Percentiles rank a stretch among this genome's conserved stretches.
Conservation (phyloP, 2,888 invertebrate genomes). For the Drosophila subquinaria region DNA sequence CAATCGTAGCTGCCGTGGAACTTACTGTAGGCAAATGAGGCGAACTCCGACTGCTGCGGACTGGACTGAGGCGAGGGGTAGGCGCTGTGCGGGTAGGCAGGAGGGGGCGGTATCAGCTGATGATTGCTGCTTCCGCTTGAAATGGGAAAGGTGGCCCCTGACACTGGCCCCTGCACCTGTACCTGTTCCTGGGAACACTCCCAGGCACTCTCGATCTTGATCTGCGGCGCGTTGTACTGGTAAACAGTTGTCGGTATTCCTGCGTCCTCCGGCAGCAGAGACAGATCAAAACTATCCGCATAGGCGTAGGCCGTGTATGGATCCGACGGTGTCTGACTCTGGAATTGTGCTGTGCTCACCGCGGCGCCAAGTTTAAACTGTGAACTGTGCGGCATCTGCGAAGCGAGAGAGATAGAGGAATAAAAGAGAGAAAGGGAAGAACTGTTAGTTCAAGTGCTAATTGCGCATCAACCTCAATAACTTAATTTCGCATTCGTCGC, state of each 20-base stretch:
- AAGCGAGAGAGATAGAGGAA: background rate
- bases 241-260: conserved; percentile 77
- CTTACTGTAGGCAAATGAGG: conserved; percentile 62
- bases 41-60: conserved; percentile 83
- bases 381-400: conserved; percentile 73
- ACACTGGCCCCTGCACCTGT: background rate
- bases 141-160: conserved; percentile 22
- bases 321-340: conserved; percentile 67
- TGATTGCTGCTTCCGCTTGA: conserved; percentile 39
- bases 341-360: conserved; percentile 59
- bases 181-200: conserved; percentile 58
- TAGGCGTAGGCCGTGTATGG: conserved; percentile 83
- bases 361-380: conserved; percentile 61
- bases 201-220: conserved; percentile 85
- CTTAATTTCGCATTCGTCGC: conserved; percentile 16
- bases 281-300: conserved; percentile 90
- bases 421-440: background rate
- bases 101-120: conserved; percentile 79
- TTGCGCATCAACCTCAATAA: conserved; percentile 41
- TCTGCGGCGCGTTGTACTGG: conserved; percentile 82
- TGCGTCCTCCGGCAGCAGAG: conserved; percentile 89
- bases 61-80: conserved; percentile 84
- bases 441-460: conserved; percentile 28
- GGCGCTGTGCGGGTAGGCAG: conserved; percentile 77
- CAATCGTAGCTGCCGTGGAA: conserved; percentile 75